A percentile compares a stretch with the other conserved stretches of the same genome.
phyloP scores from a whole-genome alignment of 1,140 invertebrate genomes.

The Nebria ingens region DNA sequence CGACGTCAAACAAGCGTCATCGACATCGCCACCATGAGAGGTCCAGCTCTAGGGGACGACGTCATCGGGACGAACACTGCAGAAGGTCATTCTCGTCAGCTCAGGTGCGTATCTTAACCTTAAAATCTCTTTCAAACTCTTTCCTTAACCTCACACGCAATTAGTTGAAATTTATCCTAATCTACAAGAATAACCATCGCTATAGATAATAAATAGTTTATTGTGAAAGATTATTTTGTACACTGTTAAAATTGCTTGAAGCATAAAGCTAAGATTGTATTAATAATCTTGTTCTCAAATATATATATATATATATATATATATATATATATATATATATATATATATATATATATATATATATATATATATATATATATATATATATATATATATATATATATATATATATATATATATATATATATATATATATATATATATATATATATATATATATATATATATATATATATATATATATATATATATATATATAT shows the following conservation, averaged over 20 bases:
- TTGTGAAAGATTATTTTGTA: not conserved
- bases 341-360: too few species aligned
- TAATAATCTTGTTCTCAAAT: not conserved
- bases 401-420: too few species aligned
- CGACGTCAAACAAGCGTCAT: conserved; percentile 42
- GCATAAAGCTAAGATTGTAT: not conserved
- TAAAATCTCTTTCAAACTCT: too few species aligned
- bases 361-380: too few species aligned
- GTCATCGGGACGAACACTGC: conserved; percentile 15
- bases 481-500: too few species aligned
- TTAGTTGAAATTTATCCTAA: not conserved
- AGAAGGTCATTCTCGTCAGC: conserved; percentile 20
- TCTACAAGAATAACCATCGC: not conserved
- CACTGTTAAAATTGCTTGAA: not conserved
- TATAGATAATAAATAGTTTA: not conserved
- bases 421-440: too few species aligned
- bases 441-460: too few species aligned
- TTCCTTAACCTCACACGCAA: not conserved
- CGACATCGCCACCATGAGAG: conserved; percentile 31
- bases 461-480: too few species aligned
- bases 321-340: too few species aligned
- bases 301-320: too few species aligned
- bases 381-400: too few species aligned
- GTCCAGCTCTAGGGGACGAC: conserved; percentile 15
- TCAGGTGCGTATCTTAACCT: conserved; percentile 26